These are phyloP conservation scores for Athene cunicularia DNA, from an alignment of 2,113 vertebrate genomes.

Conservation along the genomic window DNA sequence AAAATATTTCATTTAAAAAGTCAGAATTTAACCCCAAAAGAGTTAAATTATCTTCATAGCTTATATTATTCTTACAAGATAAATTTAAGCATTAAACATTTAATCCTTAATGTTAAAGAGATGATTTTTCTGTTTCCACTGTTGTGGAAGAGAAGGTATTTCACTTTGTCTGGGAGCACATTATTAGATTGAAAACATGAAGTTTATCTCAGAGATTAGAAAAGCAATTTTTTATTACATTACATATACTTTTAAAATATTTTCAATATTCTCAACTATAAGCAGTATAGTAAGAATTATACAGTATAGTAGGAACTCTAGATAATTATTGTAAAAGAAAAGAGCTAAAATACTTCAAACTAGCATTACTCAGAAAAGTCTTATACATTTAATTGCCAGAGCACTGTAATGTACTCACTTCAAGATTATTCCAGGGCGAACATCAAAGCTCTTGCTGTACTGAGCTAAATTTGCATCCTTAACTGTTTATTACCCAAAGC, in stretches of 20 bases:
- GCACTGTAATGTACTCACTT: neutral
- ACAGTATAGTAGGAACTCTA: neutral
- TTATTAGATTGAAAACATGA: neutral
- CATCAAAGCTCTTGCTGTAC: neutral
- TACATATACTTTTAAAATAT: neutral
- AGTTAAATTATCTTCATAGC: neutral
- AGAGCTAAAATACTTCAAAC: neutral
- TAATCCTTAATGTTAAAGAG: neutral
- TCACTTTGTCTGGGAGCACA: neutral
- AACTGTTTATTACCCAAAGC: neutral
- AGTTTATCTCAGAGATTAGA: neutral
- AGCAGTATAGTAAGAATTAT: neutral
- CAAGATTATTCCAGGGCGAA: neutral
- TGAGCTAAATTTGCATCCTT: neutral
- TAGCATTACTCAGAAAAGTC: neutral
- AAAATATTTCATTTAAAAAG: neutral
- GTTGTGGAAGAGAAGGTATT: neutral
- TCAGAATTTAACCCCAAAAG: neutral
- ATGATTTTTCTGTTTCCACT: neutral
- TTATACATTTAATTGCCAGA: neutral
- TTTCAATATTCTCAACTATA: neutral
- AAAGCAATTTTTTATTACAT: neutral
- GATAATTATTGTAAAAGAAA: neutral
- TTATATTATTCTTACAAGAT: neutral
- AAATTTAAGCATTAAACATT: neutral